Base-by-base conservation (phyloP, 2,113 vertebrate genomes). In the Stigmatopora argus region DNA sequence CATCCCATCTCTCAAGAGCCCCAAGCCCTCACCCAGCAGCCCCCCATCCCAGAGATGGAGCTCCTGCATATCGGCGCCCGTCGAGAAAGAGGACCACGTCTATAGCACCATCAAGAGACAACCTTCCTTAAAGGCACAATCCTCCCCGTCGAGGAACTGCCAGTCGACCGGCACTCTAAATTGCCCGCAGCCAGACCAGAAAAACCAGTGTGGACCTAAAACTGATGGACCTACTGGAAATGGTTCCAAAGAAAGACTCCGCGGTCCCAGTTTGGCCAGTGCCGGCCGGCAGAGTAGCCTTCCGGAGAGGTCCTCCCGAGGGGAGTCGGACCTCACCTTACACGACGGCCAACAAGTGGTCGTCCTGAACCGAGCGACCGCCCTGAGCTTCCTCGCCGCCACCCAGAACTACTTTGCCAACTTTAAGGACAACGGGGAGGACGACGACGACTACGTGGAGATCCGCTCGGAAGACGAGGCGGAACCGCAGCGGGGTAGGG, bases 361-460 rank as follows among this genome's bases (percentile, higher is more conserved):
- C 62, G 91, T 95, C 38, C 89, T 97, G 49, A 94, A 92, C 78
- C 92, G 89, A 57, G 86, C 85, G 11, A 81, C 92, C 1, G 87
- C 92, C 11, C 80, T 94, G 67, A 94, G 89, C 1, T 91, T 93
- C 35, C 92, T 95, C 70, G 85, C 84, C 26, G 94, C 96, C 34
- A 94, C 93, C 10, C 92, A 94, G 83, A 98, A 97, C 89, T 98
- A 99, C 80, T 88, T 96, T 83, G 93, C 89, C 1, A 97, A 99
- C 85, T 99, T 98, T 83, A 98, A 95, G 86, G 96, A 99, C 86
- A 89, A 89, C 12, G 92, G 89, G 45, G 94, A 95, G 6, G 92
- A 94, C 1, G 94, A 98, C 1, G 92, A 93, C 1, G 97, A 99
- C 81, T 99, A 99, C 3, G 97, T 97, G 7, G 97, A 99, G 85